Conservation (phyloP, 2,113 vertebrate species). For the Vulpes ferrilata region DNA sequence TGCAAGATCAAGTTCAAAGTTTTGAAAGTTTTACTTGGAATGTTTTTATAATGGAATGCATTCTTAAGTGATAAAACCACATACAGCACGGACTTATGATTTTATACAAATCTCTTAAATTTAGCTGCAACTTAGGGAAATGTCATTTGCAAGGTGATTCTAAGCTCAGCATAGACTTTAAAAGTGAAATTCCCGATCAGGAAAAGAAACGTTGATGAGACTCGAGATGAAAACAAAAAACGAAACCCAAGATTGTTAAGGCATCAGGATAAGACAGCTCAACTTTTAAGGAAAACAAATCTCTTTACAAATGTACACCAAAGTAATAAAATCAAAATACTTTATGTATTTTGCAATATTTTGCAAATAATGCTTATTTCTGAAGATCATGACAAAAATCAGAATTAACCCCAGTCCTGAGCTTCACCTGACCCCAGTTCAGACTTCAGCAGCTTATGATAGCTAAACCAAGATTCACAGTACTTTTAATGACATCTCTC, state of each 20-base stretch:
- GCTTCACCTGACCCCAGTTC: not conserved
- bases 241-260: not conserved
- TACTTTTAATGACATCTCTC: not conserved
- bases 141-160: constrained; percentile 46
- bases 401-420: not conserved
- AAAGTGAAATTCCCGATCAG: constrained; percentile 42
- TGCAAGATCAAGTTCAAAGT: constrained; percentile 66
- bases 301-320: not conserved
- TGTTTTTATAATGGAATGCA: constrained; percentile 54
- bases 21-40: constrained; percentile 65
- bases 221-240: not conserved
- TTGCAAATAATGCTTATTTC: constrained; percentile 33
- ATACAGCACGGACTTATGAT: not conserved
- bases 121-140: constrained; percentile 53
- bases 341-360: not conserved
- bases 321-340: not conserved
- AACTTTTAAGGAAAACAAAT: not conserved
- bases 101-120: constrained; percentile 58
- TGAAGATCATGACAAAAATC: constrained; percentile 18
- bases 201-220: constrained; percentile 45
- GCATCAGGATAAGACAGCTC: not conserved
- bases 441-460: not conserved
- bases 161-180: constrained; percentile 38
- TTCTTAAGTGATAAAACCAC: constrained; percentile 57
- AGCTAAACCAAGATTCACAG: not conserved